Percentiles rank a stretch among this genome's conserved stretches.
These are phyloP conservation scores for Leptocoma aspasia DNA, from an alignment of 2,113 vertebrate species.

Conservation along the genomic window DNA sequence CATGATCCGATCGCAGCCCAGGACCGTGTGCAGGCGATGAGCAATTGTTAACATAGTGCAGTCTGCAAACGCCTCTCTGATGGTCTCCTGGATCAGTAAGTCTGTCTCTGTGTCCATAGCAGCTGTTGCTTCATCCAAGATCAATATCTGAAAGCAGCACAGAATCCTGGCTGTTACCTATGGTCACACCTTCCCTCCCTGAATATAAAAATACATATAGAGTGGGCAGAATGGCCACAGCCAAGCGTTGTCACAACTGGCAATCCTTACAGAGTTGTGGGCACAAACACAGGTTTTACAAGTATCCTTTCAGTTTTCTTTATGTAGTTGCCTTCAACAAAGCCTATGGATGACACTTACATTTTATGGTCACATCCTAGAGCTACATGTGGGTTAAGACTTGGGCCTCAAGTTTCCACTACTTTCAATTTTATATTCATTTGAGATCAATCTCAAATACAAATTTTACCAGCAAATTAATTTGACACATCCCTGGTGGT, in stretches of 20 bases:
- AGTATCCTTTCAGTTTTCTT: not conserved
- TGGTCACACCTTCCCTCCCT: not conserved
- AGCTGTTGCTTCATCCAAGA: conserved; percentile 95
- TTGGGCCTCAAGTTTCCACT: not conserved
- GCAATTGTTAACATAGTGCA: conserved; percentile 96
- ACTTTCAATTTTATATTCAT: not conserved
- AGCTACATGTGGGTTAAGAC: not conserved
- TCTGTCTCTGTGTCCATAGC: conserved; percentile 95
- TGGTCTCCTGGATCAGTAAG: conserved; percentile 90
- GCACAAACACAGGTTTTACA: not conserved
- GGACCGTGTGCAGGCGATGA: conserved; percentile 92
- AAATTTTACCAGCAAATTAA: not conserved
- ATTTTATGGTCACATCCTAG: not conserved
- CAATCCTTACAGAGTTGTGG: not conserved
- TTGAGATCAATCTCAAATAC: not conserved
- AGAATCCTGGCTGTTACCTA: not conserved
- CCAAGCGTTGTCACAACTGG: not conserved
- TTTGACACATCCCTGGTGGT: not conserved
- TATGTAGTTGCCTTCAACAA: not conserved
- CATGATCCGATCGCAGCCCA: conserved; percentile 93
- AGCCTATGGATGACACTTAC: not conserved
- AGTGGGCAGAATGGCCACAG: not conserved
- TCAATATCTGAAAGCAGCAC: conserved; percentile 79
- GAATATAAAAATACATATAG: not conserved
- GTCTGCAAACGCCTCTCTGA: conserved; percentile 84